Conservation (phyloP, 2,113 vertebrate species). For the Poecile atricapillus region DNA sequence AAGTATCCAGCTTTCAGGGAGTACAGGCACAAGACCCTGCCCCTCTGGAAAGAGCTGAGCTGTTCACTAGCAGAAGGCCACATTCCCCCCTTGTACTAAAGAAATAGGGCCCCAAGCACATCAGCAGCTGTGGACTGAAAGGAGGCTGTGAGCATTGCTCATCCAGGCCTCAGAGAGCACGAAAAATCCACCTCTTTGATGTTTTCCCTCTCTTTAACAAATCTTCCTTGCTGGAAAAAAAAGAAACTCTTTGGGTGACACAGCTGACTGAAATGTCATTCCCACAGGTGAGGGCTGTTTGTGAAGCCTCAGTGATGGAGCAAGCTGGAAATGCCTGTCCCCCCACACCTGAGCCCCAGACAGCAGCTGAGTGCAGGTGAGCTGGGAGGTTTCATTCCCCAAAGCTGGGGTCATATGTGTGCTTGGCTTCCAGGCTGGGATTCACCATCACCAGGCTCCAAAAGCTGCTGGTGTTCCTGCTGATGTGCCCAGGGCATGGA, state of each 20-base stretch:
- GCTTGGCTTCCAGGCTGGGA: not conserved
- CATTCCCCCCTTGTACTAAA: not conserved
- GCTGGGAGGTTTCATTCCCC: not conserved
- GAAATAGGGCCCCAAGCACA: not conserved
- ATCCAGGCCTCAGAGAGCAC: not conserved
- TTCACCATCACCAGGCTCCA: not conserved
- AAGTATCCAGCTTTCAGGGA: not conserved
- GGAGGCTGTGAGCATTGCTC: not conserved
- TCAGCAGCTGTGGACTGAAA: fast-evolving
- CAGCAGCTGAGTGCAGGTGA: fast-evolving
- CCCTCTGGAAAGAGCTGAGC: not conserved
- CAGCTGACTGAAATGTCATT: not conserved
- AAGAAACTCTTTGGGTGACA: not conserved
- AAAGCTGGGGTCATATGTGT: not conserved
- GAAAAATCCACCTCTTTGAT: not conserved
- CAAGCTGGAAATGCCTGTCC: not conserved
- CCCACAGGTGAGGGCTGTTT: not conserved
- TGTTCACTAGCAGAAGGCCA: not conserved
- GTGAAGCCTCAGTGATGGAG: not conserved
- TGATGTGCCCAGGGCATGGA: not conserved
- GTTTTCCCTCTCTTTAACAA: not conserved
- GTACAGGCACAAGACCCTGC: not conserved
- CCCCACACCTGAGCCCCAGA: not conserved
- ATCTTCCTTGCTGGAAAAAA: not conserved
- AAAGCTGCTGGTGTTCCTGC: not conserved